phyloP scores from a whole-genome alignment of 2,113 vertebrate genomes.

The Bos taurus region DNA sequence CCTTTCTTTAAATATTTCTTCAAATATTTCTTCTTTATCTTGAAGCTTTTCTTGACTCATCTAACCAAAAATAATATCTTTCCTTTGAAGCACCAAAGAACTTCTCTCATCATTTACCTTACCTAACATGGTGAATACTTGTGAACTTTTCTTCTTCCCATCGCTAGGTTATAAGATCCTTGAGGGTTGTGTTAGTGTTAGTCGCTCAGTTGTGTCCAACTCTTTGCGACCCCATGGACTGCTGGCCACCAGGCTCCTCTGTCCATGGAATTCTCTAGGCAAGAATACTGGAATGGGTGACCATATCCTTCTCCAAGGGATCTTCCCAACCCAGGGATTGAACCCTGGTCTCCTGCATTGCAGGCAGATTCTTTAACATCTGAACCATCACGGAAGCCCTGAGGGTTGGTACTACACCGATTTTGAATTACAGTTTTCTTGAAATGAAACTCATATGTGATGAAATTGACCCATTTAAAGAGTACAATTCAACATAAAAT shows the following conservation, averaged over 20 bases:
- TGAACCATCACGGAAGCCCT: background rate
- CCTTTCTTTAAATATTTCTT: background rate
- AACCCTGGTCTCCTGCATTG: background rate
- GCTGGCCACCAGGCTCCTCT: background rate
- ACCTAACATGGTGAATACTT: background rate
- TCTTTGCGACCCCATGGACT: background rate
- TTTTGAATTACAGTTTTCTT: background rate
- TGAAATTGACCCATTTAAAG: background rate
- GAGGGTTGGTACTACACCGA: background rate
- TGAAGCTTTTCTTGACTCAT: background rate
- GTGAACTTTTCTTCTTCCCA: background rate
- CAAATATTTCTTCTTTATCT: background rate
- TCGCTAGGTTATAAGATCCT: background rate
- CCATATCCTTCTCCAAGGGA: background rate
- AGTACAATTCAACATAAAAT: background rate
- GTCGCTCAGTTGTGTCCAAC: background rate
- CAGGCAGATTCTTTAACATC: background rate
- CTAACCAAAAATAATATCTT: background rate
- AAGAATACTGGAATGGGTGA: background rate
- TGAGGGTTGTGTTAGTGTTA: background rate
- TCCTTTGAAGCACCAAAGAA: background rate
- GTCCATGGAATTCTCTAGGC: background rate
- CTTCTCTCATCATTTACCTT: background rate
- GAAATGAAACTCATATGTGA: background rate
- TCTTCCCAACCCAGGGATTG: background rate